These are phyloP conservation scores for Thereva unica DNA, from an alignment of 2,888 invertebrate species.

Conservation along the genomic window DNA sequence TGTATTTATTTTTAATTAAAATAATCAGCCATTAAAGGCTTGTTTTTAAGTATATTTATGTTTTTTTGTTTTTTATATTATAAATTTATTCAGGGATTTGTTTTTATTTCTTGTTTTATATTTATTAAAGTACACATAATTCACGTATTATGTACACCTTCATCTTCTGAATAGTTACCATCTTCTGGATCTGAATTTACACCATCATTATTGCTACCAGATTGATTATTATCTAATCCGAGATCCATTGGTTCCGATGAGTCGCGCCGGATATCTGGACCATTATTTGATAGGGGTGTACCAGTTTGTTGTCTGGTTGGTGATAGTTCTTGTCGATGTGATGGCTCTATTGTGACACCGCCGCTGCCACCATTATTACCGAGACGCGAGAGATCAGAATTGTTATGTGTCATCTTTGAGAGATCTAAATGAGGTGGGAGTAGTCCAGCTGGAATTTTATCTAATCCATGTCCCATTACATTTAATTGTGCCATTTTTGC, in stretches of 20 bases:
- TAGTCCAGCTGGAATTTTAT: slow-evolving; percentile 61
- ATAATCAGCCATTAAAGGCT: background rate
- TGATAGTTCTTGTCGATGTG: slow-evolving; percentile 50
- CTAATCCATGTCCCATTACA: slow-evolving; percentile 64
- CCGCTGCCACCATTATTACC: slow-evolving; percentile 42
- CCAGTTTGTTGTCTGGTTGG: slow-evolving; percentile 31
- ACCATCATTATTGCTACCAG: slow-evolving; percentile 54
- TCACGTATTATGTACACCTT: slow-evolving; percentile 56
- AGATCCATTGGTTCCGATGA: slow-evolving; percentile 57
- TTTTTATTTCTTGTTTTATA: too few species aligned
- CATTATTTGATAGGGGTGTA: slow-evolving; percentile 40
- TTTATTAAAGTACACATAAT: slow-evolving; percentile 2
- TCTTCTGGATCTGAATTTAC: slow-evolving; percentile 55
- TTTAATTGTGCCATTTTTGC: slow-evolving; percentile 79
- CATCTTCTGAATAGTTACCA: slow-evolving; percentile 56
- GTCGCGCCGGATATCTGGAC: slow-evolving; percentile 52
- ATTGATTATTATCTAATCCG: slow-evolving; percentile 54
- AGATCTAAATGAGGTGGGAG: slow-evolving; percentile 57
- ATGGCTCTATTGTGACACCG: slow-evolving; percentile 54
- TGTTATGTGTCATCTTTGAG: slow-evolving; percentile 51
- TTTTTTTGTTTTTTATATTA: slow-evolving; percentile 11
- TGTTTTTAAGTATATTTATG: slow-evolving; percentile 20
- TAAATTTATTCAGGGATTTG: too few species aligned
- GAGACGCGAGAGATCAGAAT: slow-evolving; percentile 38
- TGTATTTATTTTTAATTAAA: too few species aligned